Evolutionary conservation across 2,797 vertebrate genomes (phyloP), one percentile per base, ranked within the genome.

Genomic region (Acanthornis magna): DNA sequence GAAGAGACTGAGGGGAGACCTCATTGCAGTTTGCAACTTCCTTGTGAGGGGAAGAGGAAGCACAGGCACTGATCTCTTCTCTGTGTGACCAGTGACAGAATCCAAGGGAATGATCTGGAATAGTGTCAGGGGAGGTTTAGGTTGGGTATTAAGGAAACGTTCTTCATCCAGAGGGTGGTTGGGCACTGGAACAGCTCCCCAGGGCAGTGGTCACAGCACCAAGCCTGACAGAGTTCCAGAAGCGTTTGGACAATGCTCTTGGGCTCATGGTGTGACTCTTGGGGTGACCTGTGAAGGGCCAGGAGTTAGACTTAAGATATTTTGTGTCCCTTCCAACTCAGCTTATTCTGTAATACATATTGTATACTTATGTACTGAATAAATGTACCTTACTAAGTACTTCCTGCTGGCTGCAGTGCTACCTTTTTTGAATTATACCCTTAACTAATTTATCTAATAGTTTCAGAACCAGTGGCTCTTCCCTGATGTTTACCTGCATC

Each of bases 31-130:
- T 17, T 32, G 9, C 34, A 57, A 16, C 16, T 19, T 63, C 9
- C 25, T 42, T 4, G 0, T 2, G 20, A 48, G 3, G 20, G 25
- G 16, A 83, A n/a, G 51, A 3, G 2, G 13, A 57, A 4, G 16
- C 25, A 4, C 23, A 83, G n/a, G 4, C n/a, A 22, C 48, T 22
- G 18, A 45, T 38, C 20, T 63, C n/a, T 27, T 1, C 30, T 55
- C 14, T 63, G 19, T 3, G 50, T 48, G 51, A 55, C 16, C 34
- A 34, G 25, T 30, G 60, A 40, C 34, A 34, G 3, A 16, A 42
- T 7, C 13, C 2, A 2, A 65, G 10, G 27, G 30, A 83, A 55
- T 13, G 8, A 13, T 9, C 9, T 29, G 25, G 3, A 54, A 10
- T 1, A n/a, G 34, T 10, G 18, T 29, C 19, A 23, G 40, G 11